Percentiles rank a stretch among this genome's conserved stretches.
These are phyloP conservation scores for Leiothrix lutea DNA, from an alignment of 2,113 vertebrate genomes.

Conservation along the genomic window DNA sequence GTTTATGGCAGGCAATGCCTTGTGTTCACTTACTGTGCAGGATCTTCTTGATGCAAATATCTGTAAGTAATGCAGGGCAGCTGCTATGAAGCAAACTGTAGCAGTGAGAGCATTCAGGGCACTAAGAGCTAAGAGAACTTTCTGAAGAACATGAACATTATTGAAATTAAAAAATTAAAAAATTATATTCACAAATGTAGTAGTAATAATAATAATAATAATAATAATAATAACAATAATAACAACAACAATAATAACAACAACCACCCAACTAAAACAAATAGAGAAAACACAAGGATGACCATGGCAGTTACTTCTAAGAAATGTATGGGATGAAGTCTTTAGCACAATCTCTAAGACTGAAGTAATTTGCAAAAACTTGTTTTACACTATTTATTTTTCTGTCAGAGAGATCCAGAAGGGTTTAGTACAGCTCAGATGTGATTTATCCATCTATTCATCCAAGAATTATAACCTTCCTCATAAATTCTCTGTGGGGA, in stretches of 20 bases:
- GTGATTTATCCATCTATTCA: background rate
- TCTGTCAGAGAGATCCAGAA: background rate
- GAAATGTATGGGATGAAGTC: background rate
- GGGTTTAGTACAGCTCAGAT: background rate
- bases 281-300: background rate
- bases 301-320: background rate
- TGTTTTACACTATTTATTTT: background rate
- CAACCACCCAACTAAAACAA: background rate
- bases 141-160: slow-evolving; percentile 68
- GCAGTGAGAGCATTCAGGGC: slow-evolving; percentile 82
- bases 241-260: too few relatives aligned
- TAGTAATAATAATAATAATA: background rate
- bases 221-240: too few relatives aligned
- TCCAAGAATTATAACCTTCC: background rate
- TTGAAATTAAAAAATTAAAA: background rate
- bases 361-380: background rate
- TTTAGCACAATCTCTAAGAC: background rate
- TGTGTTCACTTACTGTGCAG: slow-evolving; percentile 74
- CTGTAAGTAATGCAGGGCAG: slow-evolving; percentile 79
- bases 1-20: background rate
- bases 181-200: background rate
- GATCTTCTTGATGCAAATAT: slow-evolving; percentile 75
- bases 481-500: background rate
- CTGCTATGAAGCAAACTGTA: slow-evolving; percentile 79
- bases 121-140: slow-evolving; percentile 84